Percentiles rank a stretch among this genome's conserved stretches.
These are phyloP conservation scores for Sebastes steindachneri DNA, from an alignment of 2,797 vertebrate genomes.

Conservation along the genomic window DNA sequence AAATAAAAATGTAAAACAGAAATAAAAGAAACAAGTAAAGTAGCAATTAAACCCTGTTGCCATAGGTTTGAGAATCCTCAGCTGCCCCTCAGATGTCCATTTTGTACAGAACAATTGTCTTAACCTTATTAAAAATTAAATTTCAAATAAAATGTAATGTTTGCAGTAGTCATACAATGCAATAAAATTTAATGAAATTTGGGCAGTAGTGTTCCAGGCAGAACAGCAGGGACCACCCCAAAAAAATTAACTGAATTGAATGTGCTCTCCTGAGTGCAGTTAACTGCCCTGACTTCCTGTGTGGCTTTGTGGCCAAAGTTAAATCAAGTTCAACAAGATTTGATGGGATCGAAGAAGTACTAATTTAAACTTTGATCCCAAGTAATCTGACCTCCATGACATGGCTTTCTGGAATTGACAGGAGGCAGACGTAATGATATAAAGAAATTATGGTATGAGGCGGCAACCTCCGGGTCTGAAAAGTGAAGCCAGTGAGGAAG, in stretches of 20 bases:
- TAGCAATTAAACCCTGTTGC: too few relatives aligned
- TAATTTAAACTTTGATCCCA: background rate
- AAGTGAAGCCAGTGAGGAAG: too few relatives aligned
- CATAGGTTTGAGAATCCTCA: background rate
- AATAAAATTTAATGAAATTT: background rate
- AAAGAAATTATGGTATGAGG: background rate
- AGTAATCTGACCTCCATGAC: background rate
- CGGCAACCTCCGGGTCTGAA: background rate
- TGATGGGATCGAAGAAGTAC: background rate
- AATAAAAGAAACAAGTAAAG: too few relatives aligned
- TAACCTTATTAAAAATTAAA: background rate
- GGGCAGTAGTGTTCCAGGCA: background rate
- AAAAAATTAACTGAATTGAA: background rate
- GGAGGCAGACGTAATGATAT: background rate
- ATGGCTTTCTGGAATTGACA: background rate
- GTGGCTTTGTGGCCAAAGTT: background rate
- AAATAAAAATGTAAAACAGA: too few relatives aligned
- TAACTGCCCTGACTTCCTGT: background rate
- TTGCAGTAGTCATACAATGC: background rate
- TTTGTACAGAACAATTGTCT: background rate
- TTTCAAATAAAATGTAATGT: background rate
- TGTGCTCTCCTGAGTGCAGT: background rate
- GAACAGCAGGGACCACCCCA: background rate
- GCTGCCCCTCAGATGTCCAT: background rate
- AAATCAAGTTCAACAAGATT: background rate